phyloP scores from a whole-genome alignment of 2,888 invertebrate species.

The Barypeithes pellucidus region DNA sequence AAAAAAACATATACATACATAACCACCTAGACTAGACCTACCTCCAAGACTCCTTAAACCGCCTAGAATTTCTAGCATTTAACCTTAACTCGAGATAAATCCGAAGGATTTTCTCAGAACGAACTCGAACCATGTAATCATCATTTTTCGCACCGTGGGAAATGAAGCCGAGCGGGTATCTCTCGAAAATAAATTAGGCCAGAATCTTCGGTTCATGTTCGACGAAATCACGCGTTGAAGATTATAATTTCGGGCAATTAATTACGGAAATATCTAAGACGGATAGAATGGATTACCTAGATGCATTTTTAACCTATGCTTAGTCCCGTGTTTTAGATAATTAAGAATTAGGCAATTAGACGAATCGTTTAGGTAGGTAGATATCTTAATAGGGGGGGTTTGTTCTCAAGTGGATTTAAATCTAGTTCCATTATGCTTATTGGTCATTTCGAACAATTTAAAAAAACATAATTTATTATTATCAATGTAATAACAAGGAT shows the following conservation, averaged over 20 bases:
- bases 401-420: too few relatives aligned
- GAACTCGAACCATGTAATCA: constrained; percentile 37
- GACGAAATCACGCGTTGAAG: constrained; percentile 49
- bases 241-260: constrained; percentile 47
- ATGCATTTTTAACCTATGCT: neutral
- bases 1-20: too few relatives aligned
- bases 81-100: constrained; percentile 11
- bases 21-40: too few relatives aligned
- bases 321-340: constrained; percentile 1
- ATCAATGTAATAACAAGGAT: too few relatives aligned
- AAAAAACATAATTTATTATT: too few relatives aligned
- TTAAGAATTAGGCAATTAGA: neutral
- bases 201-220: constrained; percentile 46
- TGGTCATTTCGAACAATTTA: too few relatives aligned
- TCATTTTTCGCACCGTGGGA: constrained; percentile 51
- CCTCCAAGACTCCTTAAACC: neutral
- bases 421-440: too few relatives aligned
- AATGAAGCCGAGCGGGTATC: constrained; percentile 34
- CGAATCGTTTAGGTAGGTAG: too few relatives aligned
- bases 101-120: constrained; percentile 48
- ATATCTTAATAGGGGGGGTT: too few relatives aligned
- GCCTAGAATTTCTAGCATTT: constrained; percentile 9
- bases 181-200: constrained; percentile 53
- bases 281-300: constrained; percentile 32
- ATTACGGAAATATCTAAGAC: constrained; percentile 35